Conservation (phyloP, 2,797 vertebrate genomes). For the Lagocephalus sceleratus region DNA sequence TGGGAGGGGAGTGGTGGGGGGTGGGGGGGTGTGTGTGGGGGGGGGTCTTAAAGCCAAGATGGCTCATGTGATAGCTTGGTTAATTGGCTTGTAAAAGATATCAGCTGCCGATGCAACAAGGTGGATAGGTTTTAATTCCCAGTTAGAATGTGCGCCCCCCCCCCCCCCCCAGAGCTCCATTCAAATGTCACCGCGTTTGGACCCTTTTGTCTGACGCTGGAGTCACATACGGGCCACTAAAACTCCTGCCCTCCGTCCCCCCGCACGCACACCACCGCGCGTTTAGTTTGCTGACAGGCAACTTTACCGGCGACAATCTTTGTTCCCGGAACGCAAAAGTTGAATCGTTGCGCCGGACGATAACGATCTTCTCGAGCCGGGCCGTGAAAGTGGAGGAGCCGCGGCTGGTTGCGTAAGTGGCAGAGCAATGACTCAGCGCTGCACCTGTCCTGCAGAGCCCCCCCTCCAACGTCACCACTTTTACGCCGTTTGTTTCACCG, state of each 20-base stretch:
- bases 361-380: not conserved
- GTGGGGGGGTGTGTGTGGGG: not conserved
- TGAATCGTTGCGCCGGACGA: too few relatives aligned
- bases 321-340: too few relatives aligned
- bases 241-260: not conserved
- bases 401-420: slow-evolving; percentile 73
- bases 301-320: too few relatives aligned
- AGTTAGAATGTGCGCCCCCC: not conserved
- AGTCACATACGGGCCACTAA: too few relatives aligned
- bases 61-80: slow-evolving; percentile 18
- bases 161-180: too few relatives aligned
- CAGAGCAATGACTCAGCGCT: slow-evolving; percentile 80
- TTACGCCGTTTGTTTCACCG: slow-evolving; percentile 16
- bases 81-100: not conserved
- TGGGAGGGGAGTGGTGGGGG: not conserved
- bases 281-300: too few relatives aligned
- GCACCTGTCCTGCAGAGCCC: slow-evolving; percentile 72
- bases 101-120: slow-evolving; percentile 50
- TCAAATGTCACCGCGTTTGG: too few relatives aligned
- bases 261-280: too few relatives aligned
- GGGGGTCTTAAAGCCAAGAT: too few relatives aligned
- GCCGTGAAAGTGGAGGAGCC: slow-evolving; percentile 45
- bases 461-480: slow-evolving; percentile 39
- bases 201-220: too few relatives aligned
- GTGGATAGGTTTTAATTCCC: slow-evolving; percentile 52